These are phyloP conservation scores for Corythornis vintsioides DNA, from an alignment of 2,113 vertebrate genomes.

Conservation along the genomic window DNA sequence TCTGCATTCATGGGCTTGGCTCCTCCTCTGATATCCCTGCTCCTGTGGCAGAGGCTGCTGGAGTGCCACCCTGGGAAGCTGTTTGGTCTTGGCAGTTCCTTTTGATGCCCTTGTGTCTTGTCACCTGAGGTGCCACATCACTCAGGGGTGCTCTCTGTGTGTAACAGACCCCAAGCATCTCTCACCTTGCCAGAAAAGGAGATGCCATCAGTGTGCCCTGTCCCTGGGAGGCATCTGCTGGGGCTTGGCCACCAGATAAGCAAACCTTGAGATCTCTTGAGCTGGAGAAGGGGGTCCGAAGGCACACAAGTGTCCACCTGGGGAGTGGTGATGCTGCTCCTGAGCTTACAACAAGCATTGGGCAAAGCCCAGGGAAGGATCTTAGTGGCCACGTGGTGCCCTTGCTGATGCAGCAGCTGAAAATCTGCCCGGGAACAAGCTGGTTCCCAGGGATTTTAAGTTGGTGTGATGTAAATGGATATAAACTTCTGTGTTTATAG, in stretches of 20 bases:
- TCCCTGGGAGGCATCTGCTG: no score
- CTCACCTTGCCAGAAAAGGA: neutral
- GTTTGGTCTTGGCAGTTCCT: neutral
- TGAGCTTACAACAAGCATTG: accelerated
- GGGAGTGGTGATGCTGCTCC: neutral
- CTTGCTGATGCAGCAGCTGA: neutral
- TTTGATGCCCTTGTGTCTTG: neutral
- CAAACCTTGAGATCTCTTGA: neutral
- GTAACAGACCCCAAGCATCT: neutral
- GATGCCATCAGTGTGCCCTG: accelerated
- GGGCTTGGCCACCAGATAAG: neutral
- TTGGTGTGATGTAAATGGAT: neutral
- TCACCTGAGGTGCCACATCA: neutral
- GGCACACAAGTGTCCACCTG: accelerated
- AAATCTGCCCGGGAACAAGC: neutral
- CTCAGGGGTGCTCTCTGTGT: neutral
- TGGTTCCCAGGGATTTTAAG: neutral
- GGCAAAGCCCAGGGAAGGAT: neutral
- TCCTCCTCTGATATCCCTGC: neutral
- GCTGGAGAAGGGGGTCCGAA: neutral
- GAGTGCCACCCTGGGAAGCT: accelerated
- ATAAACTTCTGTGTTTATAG: neutral
- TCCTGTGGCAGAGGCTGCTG: neutral
- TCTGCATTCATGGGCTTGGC: neutral
- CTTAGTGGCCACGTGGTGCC: neutral